These are phyloP conservation scores for Ciconia nigra DNA, from an alignment of 2,797 vertebrate genomes.

Conservation along the genomic window DNA sequence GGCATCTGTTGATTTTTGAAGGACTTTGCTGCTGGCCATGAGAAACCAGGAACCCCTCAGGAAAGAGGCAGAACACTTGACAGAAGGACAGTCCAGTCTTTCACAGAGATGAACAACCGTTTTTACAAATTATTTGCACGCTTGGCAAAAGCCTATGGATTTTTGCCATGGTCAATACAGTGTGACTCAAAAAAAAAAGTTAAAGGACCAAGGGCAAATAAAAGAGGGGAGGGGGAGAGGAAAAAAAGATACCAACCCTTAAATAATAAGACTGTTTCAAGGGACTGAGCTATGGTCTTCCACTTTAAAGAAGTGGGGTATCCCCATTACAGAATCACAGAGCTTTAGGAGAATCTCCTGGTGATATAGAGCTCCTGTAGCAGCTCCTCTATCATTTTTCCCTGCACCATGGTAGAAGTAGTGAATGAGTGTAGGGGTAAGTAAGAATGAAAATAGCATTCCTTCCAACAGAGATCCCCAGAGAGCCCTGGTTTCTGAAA, in stretches of 20 bases:
- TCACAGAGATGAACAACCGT: not conserved
- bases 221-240: rapidly evolving
- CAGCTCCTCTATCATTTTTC: not conserved
- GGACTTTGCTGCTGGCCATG: not conserved
- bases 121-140: not conserved
- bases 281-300: not conserved
- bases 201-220: not conserved
- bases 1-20: not conserved
- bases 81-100: not conserved
- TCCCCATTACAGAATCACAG: not conserved
- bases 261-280: not conserved
- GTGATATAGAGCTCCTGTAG: not conserved
- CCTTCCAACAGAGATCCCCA: not conserved
- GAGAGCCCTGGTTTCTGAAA: not conserved
- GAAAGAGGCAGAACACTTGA: not conserved
- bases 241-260: not conserved
- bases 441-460: not conserved
- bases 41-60: not conserved
- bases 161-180: not conserved
- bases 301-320: not conserved
- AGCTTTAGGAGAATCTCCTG: not conserved
- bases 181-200: not conserved
- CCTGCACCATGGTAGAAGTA: not conserved
- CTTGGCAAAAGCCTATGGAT: not conserved
- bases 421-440: not conserved